Conservation (phyloP, 1,140 invertebrate genomes). For the Aradophagus sp. region DNA sequence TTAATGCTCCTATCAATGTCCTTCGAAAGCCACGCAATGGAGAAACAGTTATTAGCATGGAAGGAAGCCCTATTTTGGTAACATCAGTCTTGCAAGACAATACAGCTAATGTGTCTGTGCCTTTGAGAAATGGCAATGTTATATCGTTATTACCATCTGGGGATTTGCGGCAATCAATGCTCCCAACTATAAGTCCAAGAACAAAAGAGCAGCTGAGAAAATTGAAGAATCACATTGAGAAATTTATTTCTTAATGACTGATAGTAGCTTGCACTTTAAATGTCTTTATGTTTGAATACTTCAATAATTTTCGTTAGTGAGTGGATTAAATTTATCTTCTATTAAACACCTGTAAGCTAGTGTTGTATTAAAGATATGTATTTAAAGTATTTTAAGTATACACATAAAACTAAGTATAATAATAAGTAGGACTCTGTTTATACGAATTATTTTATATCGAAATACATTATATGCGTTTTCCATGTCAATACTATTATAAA, state of each 20-base stretch:
- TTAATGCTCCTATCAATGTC: constrained; percentile 78
- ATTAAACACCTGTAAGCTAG: no score
- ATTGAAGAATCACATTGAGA: constrained; percentile 77
- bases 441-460: no score
- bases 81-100: constrained; percentile 69
- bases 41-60: constrained; percentile 81
- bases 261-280: no score
- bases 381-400: no score
- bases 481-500: no score
- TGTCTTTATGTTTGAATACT: no score
- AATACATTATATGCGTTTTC: no score
- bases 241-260: constrained; percentile 66
- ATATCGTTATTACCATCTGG: constrained; percentile 77
- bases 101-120: constrained; percentile 79
- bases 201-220: constrained; percentile 76
- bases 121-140: constrained; percentile 77
- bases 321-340: no score
- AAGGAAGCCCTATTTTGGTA: constrained; percentile 79
- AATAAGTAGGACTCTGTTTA: no score
- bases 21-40: constrained; percentile 78
- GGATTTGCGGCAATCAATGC: constrained; percentile 75
- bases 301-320: no score
- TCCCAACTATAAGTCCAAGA: constrained; percentile 75
- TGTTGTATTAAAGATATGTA: no score
- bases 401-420: no score